Evolutionary conservation across 2,113 vertebrate species (phyloP).

Genomic region (Labeo rohita): DNA sequence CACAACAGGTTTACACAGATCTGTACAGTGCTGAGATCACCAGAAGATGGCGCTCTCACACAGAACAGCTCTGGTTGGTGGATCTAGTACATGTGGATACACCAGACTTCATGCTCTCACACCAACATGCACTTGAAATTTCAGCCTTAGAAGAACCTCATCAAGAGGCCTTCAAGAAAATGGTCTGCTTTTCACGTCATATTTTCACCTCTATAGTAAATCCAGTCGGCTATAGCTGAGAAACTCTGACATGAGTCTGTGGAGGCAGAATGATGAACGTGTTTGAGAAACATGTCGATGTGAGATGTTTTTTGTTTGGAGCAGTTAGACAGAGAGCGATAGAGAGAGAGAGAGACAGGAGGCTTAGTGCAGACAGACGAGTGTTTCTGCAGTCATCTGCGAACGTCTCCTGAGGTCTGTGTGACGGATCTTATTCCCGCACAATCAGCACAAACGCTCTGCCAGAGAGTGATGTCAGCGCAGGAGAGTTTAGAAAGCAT

Average conservation of each 20-base stretch:
- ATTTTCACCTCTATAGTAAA: neutral
- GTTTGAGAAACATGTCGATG: neutral
- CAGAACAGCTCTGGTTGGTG: neutral
- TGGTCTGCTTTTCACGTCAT: neutral
- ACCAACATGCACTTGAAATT: too few relatives aligned
- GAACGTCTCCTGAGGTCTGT: conserved; percentile 39
- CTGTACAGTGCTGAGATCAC: conserved; percentile 2
- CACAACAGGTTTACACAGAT: neutral
- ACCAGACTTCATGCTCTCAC: neutral
- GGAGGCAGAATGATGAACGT: neutral
- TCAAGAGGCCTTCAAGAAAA: neutral
- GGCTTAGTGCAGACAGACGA: neutral
- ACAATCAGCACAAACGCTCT: conserved; percentile 1
- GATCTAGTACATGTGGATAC: neutral
- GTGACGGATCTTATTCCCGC: neutral
- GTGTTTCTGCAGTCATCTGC: conserved; percentile 37
- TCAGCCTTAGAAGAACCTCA: neutral
- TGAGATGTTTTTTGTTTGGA: neutral
- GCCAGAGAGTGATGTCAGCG: neutral
- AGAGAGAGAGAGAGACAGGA: neutral
- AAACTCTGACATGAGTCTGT: neutral
- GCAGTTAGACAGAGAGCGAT: too few relatives aligned
- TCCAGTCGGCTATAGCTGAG: neutral
- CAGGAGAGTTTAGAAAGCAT: neutral
- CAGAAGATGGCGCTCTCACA: conserved; percentile 61